Conservation (phyloP, 2,888 invertebrate genomes). For the Resseliella maxima region DNA sequence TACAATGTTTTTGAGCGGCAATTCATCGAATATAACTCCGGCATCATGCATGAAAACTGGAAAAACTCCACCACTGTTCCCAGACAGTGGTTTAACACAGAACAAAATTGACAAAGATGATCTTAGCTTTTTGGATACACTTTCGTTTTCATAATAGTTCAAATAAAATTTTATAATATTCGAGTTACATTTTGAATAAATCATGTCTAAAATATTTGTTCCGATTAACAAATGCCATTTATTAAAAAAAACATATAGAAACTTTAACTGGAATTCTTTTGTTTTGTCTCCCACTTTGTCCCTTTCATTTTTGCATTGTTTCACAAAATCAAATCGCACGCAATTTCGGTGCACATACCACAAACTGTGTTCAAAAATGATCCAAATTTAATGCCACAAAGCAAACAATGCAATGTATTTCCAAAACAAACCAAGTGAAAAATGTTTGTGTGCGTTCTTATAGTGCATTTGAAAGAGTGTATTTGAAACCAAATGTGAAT, state of each 20-base stretch:
- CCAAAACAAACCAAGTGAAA: no score
- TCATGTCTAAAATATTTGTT: not conserved
- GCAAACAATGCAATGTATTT: no score
- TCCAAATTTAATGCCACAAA: no score
- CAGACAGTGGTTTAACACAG: not conserved
- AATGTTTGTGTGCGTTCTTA: no score
- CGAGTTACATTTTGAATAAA: not conserved
- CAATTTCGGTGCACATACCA: no score
- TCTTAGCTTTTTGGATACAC: constrained; percentile 10
- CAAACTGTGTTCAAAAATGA: not conserved
- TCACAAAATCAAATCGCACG: not conserved
- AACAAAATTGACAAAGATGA: not conserved
- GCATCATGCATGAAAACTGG: not conserved
- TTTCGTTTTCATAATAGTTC: not conserved
- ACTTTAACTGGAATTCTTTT: not conserved
- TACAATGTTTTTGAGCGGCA: not conserved
- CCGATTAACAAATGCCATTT: not conserved
- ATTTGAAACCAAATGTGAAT: not conserved
- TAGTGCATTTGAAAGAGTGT: no score
- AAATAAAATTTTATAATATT: not conserved
- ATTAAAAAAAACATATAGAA: constrained; percentile 4
- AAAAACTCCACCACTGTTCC: not conserved
- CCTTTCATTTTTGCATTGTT: not conserved
- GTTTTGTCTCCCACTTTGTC: not conserved
- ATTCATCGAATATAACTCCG: not conserved